Conservation (phyloP, 2,113 vertebrate genomes). For the Lepidothrix coronata region DNA sequence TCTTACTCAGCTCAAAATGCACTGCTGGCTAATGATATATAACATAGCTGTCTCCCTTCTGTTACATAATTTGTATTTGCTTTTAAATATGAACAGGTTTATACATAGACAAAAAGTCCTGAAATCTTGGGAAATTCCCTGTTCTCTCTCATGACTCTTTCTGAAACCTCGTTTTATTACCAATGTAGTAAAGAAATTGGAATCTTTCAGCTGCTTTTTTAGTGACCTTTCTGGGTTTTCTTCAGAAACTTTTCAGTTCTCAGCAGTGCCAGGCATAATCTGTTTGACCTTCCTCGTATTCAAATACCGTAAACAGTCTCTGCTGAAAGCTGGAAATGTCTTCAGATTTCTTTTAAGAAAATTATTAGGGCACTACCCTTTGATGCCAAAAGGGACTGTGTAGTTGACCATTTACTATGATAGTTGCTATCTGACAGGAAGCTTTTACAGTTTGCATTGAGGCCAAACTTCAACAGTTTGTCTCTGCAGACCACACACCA, state of each 20-base stretch:
- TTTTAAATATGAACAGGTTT: not conserved
- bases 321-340: not conserved
- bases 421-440: not conserved
- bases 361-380: not conserved
- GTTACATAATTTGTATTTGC: not conserved
- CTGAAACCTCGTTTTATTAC: conserved; percentile 15
- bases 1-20: not conserved
- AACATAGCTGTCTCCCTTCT: not conserved
- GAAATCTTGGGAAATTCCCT: conserved; percentile 17
- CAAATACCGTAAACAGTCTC: not conserved
- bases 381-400: not conserved
- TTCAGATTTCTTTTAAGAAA: not conserved
- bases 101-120: not conserved
- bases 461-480: not conserved
- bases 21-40: not conserved
- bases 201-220: not conserved
- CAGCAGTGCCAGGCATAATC: not conserved
- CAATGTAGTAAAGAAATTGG: not conserved
- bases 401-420: not conserved
- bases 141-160: not conserved
- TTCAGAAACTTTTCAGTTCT: conserved; percentile 12
- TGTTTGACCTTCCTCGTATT: conserved; percentile 1
- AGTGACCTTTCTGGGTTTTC: not conserved
- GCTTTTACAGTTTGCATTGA: not conserved
- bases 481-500: not conserved